phyloP scores from a whole-genome alignment of 2,888 invertebrate genomes.

The Mantis religiosa region DNA sequence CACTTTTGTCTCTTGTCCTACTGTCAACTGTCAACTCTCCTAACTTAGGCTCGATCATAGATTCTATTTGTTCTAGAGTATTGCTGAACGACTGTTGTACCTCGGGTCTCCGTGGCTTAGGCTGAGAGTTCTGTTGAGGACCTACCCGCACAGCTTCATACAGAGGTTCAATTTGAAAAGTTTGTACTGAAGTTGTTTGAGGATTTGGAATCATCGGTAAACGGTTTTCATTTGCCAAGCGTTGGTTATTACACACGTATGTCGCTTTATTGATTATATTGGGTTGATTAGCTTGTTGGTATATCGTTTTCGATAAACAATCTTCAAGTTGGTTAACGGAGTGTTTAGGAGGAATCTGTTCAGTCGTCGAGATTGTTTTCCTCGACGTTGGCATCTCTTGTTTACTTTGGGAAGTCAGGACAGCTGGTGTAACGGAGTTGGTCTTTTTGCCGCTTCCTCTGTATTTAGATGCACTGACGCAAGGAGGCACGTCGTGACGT shows the following conservation, averaged over 20 bases:
- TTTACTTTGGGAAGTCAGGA: too few species aligned
- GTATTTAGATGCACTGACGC: neutral
- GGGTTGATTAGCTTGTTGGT: neutral
- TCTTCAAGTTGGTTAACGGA: neutral
- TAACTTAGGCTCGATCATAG: neutral
- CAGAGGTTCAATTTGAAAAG: neutral
- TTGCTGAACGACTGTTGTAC: neutral
- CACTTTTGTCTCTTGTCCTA: neutral
- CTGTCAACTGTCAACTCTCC: neutral
- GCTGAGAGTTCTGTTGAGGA: neutral
- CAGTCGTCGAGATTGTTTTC: neutral
- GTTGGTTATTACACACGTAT: too few species aligned
- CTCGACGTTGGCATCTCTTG: too few species aligned
- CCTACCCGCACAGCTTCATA: neutral
- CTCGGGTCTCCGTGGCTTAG: neutral
- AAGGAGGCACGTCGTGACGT: neutral
- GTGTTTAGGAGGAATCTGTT: neutral
- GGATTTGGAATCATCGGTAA: neutral
- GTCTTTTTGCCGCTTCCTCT: neutral
- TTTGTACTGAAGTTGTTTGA: neutral
- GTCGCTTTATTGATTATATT: too few species aligned
- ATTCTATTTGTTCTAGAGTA: conserved; percentile 1
- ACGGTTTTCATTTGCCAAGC: neutral
- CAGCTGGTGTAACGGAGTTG: neutral
- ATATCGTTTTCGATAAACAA: neutral